These are phyloP conservation scores for Abscondita cerata DNA, from an alignment of 2,888 invertebrate genomes.

Conservation along the genomic window DNA sequence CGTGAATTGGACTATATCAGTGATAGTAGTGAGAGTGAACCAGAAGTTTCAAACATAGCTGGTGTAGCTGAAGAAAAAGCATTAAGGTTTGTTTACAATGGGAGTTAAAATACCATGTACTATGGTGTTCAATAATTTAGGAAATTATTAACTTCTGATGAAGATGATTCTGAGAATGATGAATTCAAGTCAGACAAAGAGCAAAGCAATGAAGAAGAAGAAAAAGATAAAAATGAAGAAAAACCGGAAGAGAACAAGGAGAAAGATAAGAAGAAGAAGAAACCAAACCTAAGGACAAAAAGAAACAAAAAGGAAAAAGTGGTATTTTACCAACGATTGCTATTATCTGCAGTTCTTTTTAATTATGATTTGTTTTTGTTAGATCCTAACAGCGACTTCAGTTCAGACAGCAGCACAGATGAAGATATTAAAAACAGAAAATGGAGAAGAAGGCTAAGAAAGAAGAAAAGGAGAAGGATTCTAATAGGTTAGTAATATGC, in stretches of 20 bases:
- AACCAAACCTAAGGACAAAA: slow-evolving; percentile 62
- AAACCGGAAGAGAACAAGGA: slow-evolving; percentile 59
- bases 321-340: slow-evolving; percentile 36
- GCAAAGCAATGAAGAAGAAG: slow-evolving; percentile 70
- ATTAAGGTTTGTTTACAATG: slow-evolving; percentile 57
- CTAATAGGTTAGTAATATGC: slow-evolving; percentile 48
- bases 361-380: slow-evolving; percentile 26
- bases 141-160: slow-evolving; percentile 76
- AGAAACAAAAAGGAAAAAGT: slow-evolving; percentile 67
- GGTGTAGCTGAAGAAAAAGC: slow-evolving; percentile 80
- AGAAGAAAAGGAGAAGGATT: slow-evolving; percentile 58
- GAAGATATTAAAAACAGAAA: slow-evolving; percentile 71
- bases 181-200: slow-evolving; percentile 79
- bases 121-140: slow-evolving; percentile 1
- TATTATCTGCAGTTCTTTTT: not conserved
- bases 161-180: slow-evolving; percentile 86
- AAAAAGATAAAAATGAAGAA: slow-evolving; percentile 73
- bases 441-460: slow-evolving; percentile 57
- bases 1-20: slow-evolving; percentile 93
- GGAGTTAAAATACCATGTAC: too few species aligned
- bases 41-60: slow-evolving; percentile 77
- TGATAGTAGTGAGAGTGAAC: slow-evolving; percentile 76
- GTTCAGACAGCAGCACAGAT: slow-evolving; percentile 73
- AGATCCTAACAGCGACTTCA: slow-evolving; percentile 75
- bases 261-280: slow-evolving; percentile 71